phyloP scores from a whole-genome alignment of 2,113 vertebrate genomes.

The Zapus hudsonius region DNA sequence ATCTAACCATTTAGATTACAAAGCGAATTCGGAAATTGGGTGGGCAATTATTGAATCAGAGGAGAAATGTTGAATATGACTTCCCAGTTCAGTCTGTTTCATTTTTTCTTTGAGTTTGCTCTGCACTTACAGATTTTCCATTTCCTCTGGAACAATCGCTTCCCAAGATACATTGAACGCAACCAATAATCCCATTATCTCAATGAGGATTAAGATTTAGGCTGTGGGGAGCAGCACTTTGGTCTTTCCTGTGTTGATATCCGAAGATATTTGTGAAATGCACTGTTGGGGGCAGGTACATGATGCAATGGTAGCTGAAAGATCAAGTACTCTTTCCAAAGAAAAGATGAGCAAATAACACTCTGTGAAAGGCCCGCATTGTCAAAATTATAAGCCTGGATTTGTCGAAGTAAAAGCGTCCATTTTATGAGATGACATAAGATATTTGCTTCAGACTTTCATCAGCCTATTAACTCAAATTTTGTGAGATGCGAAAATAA shows the following conservation, averaged over 20 bases:
- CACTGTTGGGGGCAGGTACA: not conserved
- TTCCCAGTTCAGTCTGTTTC: not conserved
- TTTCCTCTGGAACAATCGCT: not conserved
- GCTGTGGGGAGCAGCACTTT: not conserved
- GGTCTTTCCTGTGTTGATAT: not conserved
- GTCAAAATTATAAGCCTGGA: not conserved
- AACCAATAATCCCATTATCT: accelerated
- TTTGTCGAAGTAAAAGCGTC: not conserved
- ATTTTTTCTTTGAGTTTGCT: not conserved
- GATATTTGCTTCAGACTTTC: not conserved
- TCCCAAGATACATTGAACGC: not conserved
- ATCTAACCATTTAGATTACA: not conserved
- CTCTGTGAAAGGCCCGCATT: not conserved
- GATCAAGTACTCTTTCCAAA: not conserved
- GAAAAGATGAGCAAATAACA: not conserved
- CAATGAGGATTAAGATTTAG: not conserved
- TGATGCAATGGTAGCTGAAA: not conserved
- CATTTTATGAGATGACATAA: not conserved
- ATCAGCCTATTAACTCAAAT: not conserved
- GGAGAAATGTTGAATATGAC: not conserved
- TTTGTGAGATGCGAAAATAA: not conserved
- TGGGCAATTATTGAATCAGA: not conserved
- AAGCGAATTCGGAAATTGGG: not conserved
- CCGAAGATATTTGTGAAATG: not conserved
- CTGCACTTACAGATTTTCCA: not conserved